A percentile compares a stretch with the other conserved stretches of the same genome.
Evolutionary conservation across 92 coral and sea anemone genomes (phyloP).

Genomic region (Siderastrea radians): DNA sequence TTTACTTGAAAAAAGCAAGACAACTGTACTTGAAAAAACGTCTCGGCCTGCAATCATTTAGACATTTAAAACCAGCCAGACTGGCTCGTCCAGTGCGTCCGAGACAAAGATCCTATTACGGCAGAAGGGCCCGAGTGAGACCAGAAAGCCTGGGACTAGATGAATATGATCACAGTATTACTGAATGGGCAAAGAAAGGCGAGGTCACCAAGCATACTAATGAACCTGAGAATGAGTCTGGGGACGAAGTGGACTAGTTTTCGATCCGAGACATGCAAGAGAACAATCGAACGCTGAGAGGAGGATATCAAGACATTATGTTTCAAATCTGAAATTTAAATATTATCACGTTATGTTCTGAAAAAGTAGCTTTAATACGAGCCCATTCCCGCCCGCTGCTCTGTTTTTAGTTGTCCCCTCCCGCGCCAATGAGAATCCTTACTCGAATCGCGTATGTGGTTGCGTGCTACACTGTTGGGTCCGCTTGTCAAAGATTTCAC

Average conservation of each 20-base stretch:
- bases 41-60: conserved; percentile 17
- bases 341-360: not conserved
- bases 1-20: conserved; percentile 24
- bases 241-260: not conserved
- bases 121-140: not conserved
- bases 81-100: conserved; percentile 41
- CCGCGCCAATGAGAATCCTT: no score
- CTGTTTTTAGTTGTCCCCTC: no score
- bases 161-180: conserved; percentile 39
- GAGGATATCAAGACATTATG: not conserved
- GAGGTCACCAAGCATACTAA: not conserved
- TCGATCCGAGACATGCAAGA: not conserved
- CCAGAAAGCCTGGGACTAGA: conserved; percentile 26
- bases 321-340: not conserved
- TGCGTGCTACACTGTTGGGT: no score
- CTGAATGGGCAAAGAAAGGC: conserved; percentile 28
- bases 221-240: not conserved
- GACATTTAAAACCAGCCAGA: conserved; percentile 1
- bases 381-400: no score
- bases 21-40: conserved; percentile 12
- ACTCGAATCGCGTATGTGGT: no score
- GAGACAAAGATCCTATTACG: conserved; percentile 27
- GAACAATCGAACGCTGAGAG: not conserved
- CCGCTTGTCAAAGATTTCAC: no score
- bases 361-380: no score